Conservation (phyloP, 1,140 invertebrate genomes). For the Pseudomyrmex pallidus region DNA sequence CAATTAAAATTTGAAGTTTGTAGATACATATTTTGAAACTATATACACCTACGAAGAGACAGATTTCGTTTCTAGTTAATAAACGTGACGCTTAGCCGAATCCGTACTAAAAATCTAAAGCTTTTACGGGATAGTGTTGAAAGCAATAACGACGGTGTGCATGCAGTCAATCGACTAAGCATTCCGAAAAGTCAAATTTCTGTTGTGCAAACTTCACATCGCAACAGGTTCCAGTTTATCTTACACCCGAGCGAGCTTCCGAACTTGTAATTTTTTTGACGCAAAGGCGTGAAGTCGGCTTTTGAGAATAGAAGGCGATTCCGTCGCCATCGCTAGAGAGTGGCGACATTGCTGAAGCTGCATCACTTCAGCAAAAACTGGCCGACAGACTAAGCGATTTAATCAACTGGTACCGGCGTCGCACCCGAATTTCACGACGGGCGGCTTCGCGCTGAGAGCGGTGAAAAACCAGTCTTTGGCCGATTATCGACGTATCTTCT, state of each 20-base stretch:
- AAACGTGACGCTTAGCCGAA: background rate
- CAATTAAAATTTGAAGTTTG: slow-evolving; percentile 2
- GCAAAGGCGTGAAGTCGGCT: slow-evolving; percentile 65
- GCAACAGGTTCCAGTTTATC: slow-evolving; percentile 72
- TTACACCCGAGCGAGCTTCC: slow-evolving; percentile 60
- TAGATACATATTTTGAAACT: background rate
- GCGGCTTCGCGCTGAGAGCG: slow-evolving; percentile 15
- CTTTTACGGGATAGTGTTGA: background rate
- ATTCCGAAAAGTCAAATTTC: slow-evolving; percentile 76
- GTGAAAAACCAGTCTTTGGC: slow-evolving; percentile 56
- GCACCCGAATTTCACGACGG: slow-evolving; percentile 6
- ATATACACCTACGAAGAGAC: background rate
- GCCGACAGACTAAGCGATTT: slow-evolving; percentile 47
- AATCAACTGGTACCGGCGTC: slow-evolving; percentile 26
- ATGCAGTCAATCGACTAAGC: background rate
- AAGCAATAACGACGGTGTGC: background rate
- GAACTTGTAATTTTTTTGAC: slow-evolving; percentile 68
- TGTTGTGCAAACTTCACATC: slow-evolving; percentile 35
- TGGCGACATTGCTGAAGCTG: slow-evolving; percentile 28
- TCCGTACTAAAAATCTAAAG: background rate
- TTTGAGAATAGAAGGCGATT: slow-evolving; percentile 54
- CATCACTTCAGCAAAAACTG: slow-evolving; percentile 55
- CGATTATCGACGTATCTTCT: slow-evolving; percentile 68
- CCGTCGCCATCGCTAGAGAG: background rate
- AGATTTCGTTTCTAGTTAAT: background rate